These are phyloP conservation scores for Pterois miles DNA, from an alignment of 2,797 vertebrate genomes.

Conservation along the genomic window DNA sequence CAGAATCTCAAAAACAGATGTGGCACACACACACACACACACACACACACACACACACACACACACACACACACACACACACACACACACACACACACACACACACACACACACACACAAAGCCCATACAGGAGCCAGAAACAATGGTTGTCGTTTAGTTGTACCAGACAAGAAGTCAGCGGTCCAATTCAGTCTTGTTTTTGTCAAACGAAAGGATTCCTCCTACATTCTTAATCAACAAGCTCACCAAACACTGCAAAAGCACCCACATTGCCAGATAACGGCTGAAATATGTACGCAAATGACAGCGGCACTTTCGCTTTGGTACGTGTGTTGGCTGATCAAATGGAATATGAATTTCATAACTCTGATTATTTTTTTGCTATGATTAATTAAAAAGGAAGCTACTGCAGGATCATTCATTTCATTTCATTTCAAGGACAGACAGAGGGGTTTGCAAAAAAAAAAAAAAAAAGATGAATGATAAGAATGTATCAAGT, in stretches of 20 bases:
- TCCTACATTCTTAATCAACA: conserved; percentile 73
- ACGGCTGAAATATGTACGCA: conserved; percentile 46
- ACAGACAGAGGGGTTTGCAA: conserved; percentile 39
- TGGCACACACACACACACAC: not conserved
- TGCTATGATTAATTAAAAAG: conserved; percentile 65
- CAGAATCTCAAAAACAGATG: conserved; percentile 14
- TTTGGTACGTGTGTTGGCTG: conserved; percentile 54
- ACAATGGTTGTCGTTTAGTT: conserved; percentile 59
- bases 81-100: not conserved
- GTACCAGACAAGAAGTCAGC: conserved; percentile 54
- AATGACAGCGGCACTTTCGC: conserved; percentile 55
- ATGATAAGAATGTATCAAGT: conserved; percentile 51
- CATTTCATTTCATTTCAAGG: conserved; percentile 63
- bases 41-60: not conserved
- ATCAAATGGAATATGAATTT: conserved; percentile 67
- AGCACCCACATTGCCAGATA: conserved; percentile 59
- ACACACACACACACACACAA: not conserved
- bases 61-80: not conserved
- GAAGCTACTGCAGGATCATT: conserved; percentile 53
- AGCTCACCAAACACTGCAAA: conserved; percentile 62
- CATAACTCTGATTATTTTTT: conserved; percentile 59
- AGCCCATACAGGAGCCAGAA: conserved; percentile 42
- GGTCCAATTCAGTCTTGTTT: conserved; percentile 54
- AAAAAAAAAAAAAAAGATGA: conserved; percentile 18
- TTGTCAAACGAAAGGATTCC: conserved; percentile 63